Evolutionary conservation across 2,888 invertebrate species (phyloP), one percentile per base, ranked within the genome.

Genomic region (Neria commutata): DNA sequence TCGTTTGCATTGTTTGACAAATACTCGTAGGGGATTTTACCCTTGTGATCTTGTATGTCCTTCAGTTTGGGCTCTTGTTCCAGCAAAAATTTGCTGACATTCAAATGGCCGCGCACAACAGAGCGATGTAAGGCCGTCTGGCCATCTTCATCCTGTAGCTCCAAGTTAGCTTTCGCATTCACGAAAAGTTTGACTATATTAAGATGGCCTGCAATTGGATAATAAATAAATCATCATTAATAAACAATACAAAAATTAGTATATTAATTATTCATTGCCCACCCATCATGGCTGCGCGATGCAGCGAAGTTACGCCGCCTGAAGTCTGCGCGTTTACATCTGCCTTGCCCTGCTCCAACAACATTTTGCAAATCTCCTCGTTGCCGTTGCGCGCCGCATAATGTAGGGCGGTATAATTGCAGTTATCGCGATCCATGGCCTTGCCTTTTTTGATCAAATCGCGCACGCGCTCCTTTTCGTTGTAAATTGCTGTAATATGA

Each of bases 341-440:
- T 10, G 92, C 94, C 24, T 91, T 90, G 69, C 87, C 83, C 58
- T 85, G 78, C 4, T 71, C 65, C 46, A 95, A 72, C 51, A 96
- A 83, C 52, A 87, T 75, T 69, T 85, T 84, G 76, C 94, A 94
- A 56, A 91, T 85, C 49, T 86, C 83, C 14, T 85, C 73, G 75
- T 91, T 87, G 10, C 94, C 94, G 83, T 88, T 89, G 47, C 95
- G 86, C 48, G 93, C 89, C 4, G 95, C 94, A 84, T 95, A 95
- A 81, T 96, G 95, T 67, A 96, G 82, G 8, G 95, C 91, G 21
- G 91, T 91, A 76, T 95, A 96, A 34, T 95, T 95, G 58, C 89
- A 87, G 62, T 87, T 85, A 79, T 94, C 94, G 53, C 83, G 83
- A 14, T 80, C 77, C 81, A 91, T 87, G 0, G 87, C 86, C 65